Evolutionary conservation across 1,140 invertebrate species (phyloP).

Genomic region (Chymomyza costata): DNA sequence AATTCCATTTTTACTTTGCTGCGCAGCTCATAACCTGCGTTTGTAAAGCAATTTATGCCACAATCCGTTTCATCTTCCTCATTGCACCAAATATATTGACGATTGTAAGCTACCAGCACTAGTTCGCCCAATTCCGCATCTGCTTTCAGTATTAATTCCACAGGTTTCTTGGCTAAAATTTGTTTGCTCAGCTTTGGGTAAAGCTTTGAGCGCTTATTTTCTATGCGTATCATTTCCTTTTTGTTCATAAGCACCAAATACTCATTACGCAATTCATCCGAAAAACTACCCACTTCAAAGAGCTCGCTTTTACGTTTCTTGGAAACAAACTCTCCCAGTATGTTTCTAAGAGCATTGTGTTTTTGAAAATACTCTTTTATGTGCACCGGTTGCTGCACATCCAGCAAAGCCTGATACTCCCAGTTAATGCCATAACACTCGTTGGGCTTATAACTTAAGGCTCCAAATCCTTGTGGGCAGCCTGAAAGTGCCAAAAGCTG

Average conservation of each 20-base stretch:
- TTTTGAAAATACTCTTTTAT: conserved; percentile 36
- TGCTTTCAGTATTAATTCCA: conserved; percentile 50
- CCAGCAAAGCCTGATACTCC: background rate
- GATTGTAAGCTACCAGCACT: conserved; percentile 54
- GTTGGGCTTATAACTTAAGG: conserved; percentile 39
- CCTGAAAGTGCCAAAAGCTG: conserved; percentile 35
- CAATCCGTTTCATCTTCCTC: conserved; percentile 19
- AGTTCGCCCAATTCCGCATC: conserved; percentile 29
- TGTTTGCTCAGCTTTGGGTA: conserved; percentile 18
- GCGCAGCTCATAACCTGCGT: conserved; percentile 47
- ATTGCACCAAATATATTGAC: conserved; percentile 50
- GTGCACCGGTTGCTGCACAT: background rate
- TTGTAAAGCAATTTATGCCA: conserved; percentile 69
- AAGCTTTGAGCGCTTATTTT: background rate
- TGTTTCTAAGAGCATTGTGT: conserved; percentile 15
- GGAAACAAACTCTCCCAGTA: conserved; percentile 7
- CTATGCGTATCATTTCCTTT: conserved; percentile 13
- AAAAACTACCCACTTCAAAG: conserved; percentile 23
- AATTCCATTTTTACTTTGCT: conserved; percentile 40
- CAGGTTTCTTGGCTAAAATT: conserved; percentile 5
- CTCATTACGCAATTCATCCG: background rate
- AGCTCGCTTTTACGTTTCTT: conserved; percentile 1
- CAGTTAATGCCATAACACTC: conserved; percentile 43
- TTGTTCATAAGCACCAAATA: conserved; percentile 30
- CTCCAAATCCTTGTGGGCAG: conserved; percentile 48